phyloP scores from a whole-genome alignment of 1,140 invertebrate genomes.

The Drosophila ohnishii region DNA sequence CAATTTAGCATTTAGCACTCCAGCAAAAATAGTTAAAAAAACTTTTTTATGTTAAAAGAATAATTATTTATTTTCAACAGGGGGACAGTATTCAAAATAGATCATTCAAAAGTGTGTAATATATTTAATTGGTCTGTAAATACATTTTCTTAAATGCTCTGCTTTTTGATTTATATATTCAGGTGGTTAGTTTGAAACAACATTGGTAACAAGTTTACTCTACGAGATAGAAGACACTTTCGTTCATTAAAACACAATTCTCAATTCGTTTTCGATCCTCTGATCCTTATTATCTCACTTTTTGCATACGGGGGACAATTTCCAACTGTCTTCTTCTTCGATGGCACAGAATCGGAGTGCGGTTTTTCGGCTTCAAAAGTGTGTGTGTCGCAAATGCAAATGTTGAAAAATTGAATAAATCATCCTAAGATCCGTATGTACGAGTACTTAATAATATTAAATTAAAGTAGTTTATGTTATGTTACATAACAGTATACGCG shows the following conservation, averaged over 20 bases:
- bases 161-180: slow-evolving; percentile 59
- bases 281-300: slow-evolving; percentile 45
- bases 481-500: slow-evolving; percentile 63
- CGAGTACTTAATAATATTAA: slow-evolving; percentile 76
- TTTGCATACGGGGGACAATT: slow-evolving; percentile 30
- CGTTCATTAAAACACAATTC: slow-evolving; percentile 28
- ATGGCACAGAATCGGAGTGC: slow-evolving; percentile 67
- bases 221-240: slow-evolving; percentile 59
- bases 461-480: slow-evolving; percentile 75
- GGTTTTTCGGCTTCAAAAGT: slow-evolving; percentile 4
- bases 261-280: slow-evolving; percentile 37
- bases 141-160: slow-evolving; percentile 64
- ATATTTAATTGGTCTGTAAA: slow-evolving; percentile 53
- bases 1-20: neutral
- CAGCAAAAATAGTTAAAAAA: neutral
- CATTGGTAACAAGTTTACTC: slow-evolving; percentile 50
- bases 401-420: slow-evolving; percentile 76
- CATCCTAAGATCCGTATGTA: slow-evolving; percentile 69
- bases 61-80: slow-evolving; percentile 80
- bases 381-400: slow-evolving; percentile 40
- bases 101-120: slow-evolving; percentile 61
- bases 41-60: slow-evolving; percentile 57
- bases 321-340: slow-evolving; percentile 36
- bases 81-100: slow-evolving; percentile 64
- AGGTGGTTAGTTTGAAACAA: slow-evolving; percentile 69